A percentile compares a stretch with the other conserved stretches of the same genome.
Conservation (phyloP, 2,888 invertebrate species). For the Leptinotarsa peninsularis region DNA sequence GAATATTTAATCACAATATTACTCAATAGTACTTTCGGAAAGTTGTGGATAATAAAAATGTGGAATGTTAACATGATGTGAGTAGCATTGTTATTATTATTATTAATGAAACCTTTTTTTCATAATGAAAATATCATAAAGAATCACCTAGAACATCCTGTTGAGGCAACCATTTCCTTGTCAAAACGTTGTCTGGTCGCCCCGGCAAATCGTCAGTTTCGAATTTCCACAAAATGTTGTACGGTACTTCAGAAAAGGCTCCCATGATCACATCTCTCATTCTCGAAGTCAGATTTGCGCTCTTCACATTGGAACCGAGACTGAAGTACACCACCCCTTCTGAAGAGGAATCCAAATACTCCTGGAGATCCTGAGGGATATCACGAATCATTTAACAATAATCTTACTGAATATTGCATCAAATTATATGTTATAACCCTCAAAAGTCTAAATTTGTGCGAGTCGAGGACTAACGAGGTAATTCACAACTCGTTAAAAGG, state of each 20-base stretch:
- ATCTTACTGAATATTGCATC: too few relatives aligned
- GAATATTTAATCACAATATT: too few relatives aligned
- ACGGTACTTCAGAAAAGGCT: constrained; percentile 62
- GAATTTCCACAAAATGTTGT: constrained; percentile 66
- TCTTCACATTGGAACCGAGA: constrained; percentile 64
- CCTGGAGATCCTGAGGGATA: constrained; percentile 58
- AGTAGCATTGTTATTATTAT: too few relatives aligned
- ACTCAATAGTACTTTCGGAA: too few relatives aligned
- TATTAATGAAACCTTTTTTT: neutral
- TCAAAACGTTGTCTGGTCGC: constrained; percentile 62
- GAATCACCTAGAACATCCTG: constrained; percentile 64
- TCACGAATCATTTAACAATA: neutral
- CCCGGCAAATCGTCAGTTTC: constrained; percentile 57
- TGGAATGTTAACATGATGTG: too few relatives aligned
- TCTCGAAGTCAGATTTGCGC: constrained; percentile 58
- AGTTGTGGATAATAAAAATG: too few relatives aligned
- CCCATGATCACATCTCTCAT: constrained; percentile 57
- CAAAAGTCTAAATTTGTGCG: too few relatives aligned
- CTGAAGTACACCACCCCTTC: constrained; percentile 64
- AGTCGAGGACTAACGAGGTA: too few relatives aligned
- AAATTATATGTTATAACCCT: too few relatives aligned
- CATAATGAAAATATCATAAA: neutral
- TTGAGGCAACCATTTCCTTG: constrained; percentile 67
- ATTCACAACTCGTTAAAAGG: too few relatives aligned
- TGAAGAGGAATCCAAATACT: constrained; percentile 58